Conservation (phyloP, 2,797 vertebrate genomes). For the Lutjanus campechanus region DNA sequence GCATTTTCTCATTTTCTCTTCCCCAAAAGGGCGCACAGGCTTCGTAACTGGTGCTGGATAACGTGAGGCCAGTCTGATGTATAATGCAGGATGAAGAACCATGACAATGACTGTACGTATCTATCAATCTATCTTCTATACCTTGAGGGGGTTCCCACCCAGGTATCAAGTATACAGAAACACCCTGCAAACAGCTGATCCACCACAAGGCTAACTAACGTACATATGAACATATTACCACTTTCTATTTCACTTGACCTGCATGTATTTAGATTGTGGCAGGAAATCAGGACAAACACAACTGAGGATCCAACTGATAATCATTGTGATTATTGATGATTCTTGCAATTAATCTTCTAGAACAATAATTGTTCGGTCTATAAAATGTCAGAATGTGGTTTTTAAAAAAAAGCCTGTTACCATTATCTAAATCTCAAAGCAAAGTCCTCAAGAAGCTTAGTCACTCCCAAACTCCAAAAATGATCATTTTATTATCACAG, state of each 20-base stretch:
- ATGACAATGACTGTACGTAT: slow-evolving; percentile 9
- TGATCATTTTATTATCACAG: background rate
- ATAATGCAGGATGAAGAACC: slow-evolving; percentile 37
- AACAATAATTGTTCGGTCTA: background rate
- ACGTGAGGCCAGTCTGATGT: background rate
- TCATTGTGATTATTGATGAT: background rate
- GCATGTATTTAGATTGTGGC: background rate
- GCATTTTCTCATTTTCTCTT: no score
- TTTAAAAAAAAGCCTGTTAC: background rate
- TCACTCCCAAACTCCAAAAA: background rate
- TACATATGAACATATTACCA: slow-evolving; percentile 2
- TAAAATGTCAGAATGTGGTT: background rate
- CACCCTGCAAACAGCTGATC: background rate
- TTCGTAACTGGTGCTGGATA: no score
- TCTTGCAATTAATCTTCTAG: background rate
- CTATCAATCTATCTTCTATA: slow-evolving; percentile 3
- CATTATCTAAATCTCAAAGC: background rate
- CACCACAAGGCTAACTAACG: background rate
- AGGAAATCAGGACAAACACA: slow-evolving; percentile 16
- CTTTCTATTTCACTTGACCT: slow-evolving; percentile 2
- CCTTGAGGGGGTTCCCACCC: slow-evolving; percentile 4
- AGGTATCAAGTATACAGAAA: slow-evolving; percentile 17
- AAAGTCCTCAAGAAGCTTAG: background rate
- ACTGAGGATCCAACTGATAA: background rate
- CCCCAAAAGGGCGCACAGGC: no score